Evolutionary conservation across 2,888 invertebrate species (phyloP).

Genomic region (Ophioninae sp.): DNA sequence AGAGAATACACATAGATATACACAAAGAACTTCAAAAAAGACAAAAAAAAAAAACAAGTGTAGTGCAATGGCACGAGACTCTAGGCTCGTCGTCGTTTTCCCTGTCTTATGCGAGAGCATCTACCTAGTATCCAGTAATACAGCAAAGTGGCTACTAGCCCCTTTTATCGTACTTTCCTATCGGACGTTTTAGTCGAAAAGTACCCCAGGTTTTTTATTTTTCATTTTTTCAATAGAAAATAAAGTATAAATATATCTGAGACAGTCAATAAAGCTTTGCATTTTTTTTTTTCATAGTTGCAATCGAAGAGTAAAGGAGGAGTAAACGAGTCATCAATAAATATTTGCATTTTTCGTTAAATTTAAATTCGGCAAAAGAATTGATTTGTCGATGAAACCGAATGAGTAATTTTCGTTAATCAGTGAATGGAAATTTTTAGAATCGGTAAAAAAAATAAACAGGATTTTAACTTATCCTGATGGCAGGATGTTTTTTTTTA

Average conservation of each 20-base stretch:
- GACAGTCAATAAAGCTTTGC: neutral
- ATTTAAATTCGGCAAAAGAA: neutral
- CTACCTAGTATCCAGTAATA: conserved; percentile 52
- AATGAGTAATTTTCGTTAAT: too few species aligned
- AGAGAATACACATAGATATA: neutral
- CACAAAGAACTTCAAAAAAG: neutral
- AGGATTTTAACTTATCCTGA: neutral
- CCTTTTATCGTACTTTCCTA: conserved; percentile 16
- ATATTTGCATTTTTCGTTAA: neutral
- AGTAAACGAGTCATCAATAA: too few species aligned
- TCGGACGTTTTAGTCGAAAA: neutral
- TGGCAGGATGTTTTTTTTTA: neutral
- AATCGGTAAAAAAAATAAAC: too few species aligned
- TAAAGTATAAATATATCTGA: neutral
- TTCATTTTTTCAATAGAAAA: neutral
- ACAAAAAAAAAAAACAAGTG: conserved; percentile 9
- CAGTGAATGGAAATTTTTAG: too few species aligned
- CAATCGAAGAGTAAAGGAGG: neutral
- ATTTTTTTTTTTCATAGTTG: neutral
- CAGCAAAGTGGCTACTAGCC: conserved; percentile 58
- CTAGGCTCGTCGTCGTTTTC: conserved; percentile 33
- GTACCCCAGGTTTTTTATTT: neutral
- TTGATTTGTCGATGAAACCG: neutral
- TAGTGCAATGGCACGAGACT: conserved; percentile 33
- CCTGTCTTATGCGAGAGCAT: conserved; percentile 42